Percentiles rank a stretch among this genome's conserved stretches.
These are phyloP conservation scores for Masnerella sp. DNA, from an alignment of 2,888 invertebrate species.

Conservation along the genomic window DNA sequence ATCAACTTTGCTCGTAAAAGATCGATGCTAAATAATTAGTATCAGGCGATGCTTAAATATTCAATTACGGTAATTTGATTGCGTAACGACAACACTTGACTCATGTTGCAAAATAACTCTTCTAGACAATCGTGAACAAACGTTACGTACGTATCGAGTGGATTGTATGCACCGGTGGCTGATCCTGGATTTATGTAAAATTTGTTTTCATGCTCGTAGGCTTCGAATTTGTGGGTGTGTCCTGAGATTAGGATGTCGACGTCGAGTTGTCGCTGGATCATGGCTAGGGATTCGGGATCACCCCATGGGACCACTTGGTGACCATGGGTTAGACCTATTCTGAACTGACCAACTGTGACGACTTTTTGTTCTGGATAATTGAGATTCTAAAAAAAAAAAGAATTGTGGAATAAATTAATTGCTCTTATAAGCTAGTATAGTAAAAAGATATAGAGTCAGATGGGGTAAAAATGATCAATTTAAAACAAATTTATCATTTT, in stretches of 20 bases:
- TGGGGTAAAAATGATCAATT: too few relatives aligned
- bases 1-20: too few relatives aligned
- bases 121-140: conserved; percentile 9
- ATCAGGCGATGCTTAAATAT: too few relatives aligned
- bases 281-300: conserved; percentile 93
- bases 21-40: too few relatives aligned
- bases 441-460: too few relatives aligned
- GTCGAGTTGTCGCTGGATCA: conserved; percentile 97
- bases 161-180: conserved; percentile 98
- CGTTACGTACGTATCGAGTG: conserved; percentile 88
- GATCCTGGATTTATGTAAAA: conserved; percentile 99
- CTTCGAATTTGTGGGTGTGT: conserved; percentile 98
- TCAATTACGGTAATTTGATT: too few relatives aligned
- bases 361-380: conserved; percentile 99
- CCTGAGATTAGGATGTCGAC: conserved; percentile 99
- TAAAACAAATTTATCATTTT: too few relatives aligned
- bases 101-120: too few relatives aligned
- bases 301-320: conserved; percentile 99
- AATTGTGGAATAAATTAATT: too few relatives aligned
- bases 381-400: too few relatives aligned
- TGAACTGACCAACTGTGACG: conserved; percentile 98
- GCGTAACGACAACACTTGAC: too few relatives aligned
- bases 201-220: conserved; percentile 98
- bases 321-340: conserved; percentile 98
- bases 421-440: too few relatives aligned